Evolutionary conservation across 2,888 invertebrate species (phyloP).

Genomic region (Shargacucullia verbasci): DNA sequence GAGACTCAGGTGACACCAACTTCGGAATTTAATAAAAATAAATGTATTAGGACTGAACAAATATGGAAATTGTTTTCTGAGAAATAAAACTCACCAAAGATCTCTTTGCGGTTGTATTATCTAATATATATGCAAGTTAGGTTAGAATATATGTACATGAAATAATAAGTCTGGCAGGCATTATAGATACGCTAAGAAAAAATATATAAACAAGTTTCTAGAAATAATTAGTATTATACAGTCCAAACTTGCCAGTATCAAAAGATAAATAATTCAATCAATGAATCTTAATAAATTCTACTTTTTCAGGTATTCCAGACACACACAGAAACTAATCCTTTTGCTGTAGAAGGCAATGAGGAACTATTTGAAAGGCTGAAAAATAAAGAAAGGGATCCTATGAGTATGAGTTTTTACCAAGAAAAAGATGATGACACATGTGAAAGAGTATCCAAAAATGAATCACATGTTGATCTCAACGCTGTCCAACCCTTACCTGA

Average conservation of each 20-base stretch:
- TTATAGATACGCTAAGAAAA: too few relatives aligned
- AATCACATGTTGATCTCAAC: constrained; percentile 88
- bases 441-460: constrained; percentile 75
- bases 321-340: constrained; percentile 84
- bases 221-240: too few relatives aligned
- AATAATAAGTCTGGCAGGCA: too few relatives aligned
- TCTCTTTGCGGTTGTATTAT: too few relatives aligned
- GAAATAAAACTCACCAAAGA: too few relatives aligned
- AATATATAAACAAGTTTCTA: too few relatives aligned
- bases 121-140: too few relatives aligned
- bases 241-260: neutral
- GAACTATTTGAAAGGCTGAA: constrained; percentile 86
- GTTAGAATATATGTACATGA: too few relatives aligned
- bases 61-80: too few relatives aligned
- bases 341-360: constrained; percentile 81
- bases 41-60: too few relatives aligned
- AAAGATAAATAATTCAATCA: neutral
- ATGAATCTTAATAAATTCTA: neutral
- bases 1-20: too few relatives aligned
- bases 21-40: too few relatives aligned
- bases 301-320: constrained; percentile 81
- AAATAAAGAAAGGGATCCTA: constrained; percentile 90
- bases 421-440: constrained; percentile 89
- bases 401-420: constrained; percentile 91
- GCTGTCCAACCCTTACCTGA: constrained; percentile 89